These are phyloP conservation scores for Agrochola litura DNA, from an alignment of 2,888 invertebrate species.

Conservation along the genomic window DNA sequence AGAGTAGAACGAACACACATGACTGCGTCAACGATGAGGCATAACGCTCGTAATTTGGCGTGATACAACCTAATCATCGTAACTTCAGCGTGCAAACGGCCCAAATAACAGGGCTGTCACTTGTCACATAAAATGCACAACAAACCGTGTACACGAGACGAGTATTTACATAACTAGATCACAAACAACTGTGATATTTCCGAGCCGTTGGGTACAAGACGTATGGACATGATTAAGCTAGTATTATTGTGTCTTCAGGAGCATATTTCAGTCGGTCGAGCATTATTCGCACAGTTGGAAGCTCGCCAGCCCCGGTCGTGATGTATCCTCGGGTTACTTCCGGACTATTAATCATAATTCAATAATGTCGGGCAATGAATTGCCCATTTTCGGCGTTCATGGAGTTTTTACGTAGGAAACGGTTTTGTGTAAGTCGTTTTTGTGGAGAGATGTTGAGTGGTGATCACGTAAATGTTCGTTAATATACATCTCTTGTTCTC, in stretches of 20 bases:
- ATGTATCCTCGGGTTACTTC: slow-evolving; percentile 73
- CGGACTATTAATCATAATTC: slow-evolving; percentile 81
- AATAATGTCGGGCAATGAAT: slow-evolving; percentile 74
- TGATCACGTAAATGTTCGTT: slow-evolving; percentile 48
- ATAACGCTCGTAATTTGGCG: slow-evolving; percentile 35
- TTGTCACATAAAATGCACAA: slow-evolving; percentile 56
- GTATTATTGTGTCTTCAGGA: slow-evolving; percentile 76
- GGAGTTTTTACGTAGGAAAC: slow-evolving; percentile 55
- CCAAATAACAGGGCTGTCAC: slow-evolving; percentile 49
- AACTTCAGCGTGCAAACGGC: slow-evolving; percentile 43
- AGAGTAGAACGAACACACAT: slow-evolving; percentile 12
- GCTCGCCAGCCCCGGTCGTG: slow-evolving; percentile 65
- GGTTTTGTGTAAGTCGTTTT: slow-evolving; percentile 47
- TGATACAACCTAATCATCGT: slow-evolving; percentile 54
- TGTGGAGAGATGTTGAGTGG: slow-evolving; percentile 35
- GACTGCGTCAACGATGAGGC: slow-evolving; percentile 24
- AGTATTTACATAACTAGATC: slow-evolving; percentile 65
- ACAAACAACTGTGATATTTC: slow-evolving; percentile 70
- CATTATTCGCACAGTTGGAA: slow-evolving; percentile 67
- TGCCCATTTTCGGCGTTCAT: slow-evolving; percentile 67
- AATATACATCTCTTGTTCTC: slow-evolving; percentile 4
- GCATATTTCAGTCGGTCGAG: slow-evolving; percentile 72
- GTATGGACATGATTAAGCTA: slow-evolving; percentile 75
- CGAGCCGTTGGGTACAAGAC: slow-evolving; percentile 71
- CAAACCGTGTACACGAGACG: slow-evolving; percentile 41